A percentile compares a stretch with the other conserved stretches of the same genome.
These are phyloP conservation scores for Dasyurus viverrinus DNA, from an alignment of 2,113 vertebrate species.

Conservation along the genomic window DNA sequence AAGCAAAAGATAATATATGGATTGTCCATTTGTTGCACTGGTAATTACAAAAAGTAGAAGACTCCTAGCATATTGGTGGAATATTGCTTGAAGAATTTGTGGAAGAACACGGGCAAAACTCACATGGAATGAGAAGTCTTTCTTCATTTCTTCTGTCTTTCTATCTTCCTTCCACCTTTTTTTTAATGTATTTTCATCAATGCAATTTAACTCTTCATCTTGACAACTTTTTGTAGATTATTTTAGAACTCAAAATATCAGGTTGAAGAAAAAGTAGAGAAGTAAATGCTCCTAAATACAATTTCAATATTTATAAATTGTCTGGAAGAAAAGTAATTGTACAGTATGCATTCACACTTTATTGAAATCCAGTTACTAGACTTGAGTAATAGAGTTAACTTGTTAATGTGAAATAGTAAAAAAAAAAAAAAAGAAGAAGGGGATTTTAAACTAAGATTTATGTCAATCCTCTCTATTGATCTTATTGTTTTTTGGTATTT, in stretches of 20 bases:
- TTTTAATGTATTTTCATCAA: background rate
- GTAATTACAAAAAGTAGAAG: background rate
- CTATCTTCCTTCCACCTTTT: background rate
- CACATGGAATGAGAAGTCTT: background rate
- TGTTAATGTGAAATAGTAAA: background rate
- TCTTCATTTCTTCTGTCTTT: background rate
- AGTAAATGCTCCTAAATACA: conserved; percentile 26
- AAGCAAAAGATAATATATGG: background rate
- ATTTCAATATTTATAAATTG: conserved; percentile 11
- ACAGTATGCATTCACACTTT: background rate
- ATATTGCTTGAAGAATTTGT: background rate
- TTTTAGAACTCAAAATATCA: background rate
- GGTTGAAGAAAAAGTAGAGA: conserved; percentile 28
- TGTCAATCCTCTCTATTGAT: background rate
- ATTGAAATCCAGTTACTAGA: background rate
- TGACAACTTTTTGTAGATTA: conserved; percentile 10
- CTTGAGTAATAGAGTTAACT: background rate
- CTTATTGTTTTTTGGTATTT: background rate
- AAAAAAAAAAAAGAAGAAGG: background rate
- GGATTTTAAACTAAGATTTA: background rate
- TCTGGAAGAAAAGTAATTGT: background rate
- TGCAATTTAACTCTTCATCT: conserved; percentile 21
- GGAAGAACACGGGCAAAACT: background rate
- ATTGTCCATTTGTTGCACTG: background rate
- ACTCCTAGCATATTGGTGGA: background rate